Evolutionary conservation across 2,113 vertebrate genomes (phyloP).

Genomic region (Muntiacus reevesi): DNA sequence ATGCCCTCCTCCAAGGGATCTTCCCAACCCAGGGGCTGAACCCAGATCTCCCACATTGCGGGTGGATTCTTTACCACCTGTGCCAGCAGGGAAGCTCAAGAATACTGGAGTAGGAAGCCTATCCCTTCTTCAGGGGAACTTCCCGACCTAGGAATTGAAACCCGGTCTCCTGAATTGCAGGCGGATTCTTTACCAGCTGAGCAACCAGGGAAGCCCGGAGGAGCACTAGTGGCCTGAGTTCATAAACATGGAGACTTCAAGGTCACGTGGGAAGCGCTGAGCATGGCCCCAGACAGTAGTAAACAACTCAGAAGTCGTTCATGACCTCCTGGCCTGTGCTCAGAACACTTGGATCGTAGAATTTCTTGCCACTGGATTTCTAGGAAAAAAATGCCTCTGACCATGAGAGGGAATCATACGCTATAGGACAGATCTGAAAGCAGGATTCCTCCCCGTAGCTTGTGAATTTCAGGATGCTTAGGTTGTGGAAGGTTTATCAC

Average conservation of each 20-base stretch:
- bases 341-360: background rate
- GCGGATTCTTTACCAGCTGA: background rate
- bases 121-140: background rate
- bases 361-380: conserved; percentile 33
- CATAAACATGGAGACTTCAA: background rate
- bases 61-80: background rate
- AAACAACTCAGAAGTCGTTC: background rate
- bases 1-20: background rate
- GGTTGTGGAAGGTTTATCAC: background rate
- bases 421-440: background rate
- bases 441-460: background rate
- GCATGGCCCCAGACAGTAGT: background rate
- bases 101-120: background rate
- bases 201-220: background rate
- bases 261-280: background rate
- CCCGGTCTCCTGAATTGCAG: background rate
- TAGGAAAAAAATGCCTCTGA: background rate
- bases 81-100: background rate
- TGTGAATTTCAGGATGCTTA: background rate
- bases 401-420: background rate
- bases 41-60: background rate
- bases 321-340: background rate
- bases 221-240: background rate
- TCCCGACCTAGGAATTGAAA: background rate
- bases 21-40: background rate